phyloP scores from a whole-genome alignment of 1,140 invertebrate genomes.

The Triops cancriformis region DNA sequence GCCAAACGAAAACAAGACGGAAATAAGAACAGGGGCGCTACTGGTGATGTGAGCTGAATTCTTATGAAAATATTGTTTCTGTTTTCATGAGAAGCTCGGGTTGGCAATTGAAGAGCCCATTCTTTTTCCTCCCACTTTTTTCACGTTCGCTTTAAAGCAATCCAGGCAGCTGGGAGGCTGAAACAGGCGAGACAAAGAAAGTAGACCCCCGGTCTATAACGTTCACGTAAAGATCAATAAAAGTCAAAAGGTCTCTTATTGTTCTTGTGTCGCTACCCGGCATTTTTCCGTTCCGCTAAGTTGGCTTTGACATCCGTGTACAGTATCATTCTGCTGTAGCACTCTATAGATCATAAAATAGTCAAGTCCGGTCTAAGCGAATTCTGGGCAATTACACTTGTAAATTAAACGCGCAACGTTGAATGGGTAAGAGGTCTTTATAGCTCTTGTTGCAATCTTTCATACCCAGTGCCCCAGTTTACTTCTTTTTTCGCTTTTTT shows the following conservation, averaged over 20 bases:
- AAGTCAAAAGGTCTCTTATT: not conserved
- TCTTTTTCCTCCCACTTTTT: not conserved
- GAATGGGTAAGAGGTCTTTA: too few relatives aligned
- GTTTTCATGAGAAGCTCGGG: not conserved
- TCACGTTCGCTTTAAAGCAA: not conserved
- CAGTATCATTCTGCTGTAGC: too few relatives aligned
- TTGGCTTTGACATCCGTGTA: not conserved
- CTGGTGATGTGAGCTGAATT: not conserved
- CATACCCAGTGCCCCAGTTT: too few relatives aligned
- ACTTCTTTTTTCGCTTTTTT: not conserved
- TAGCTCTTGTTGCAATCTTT: too few relatives aligned
- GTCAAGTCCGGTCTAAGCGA: not conserved
- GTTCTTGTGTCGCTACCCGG: slow-evolving; percentile 7
- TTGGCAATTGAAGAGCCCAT: not conserved
- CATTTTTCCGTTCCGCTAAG: not conserved
- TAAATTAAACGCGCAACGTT: too few relatives aligned
- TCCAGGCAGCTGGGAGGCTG: not conserved
- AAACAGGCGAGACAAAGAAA: not conserved
- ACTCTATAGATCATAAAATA: not conserved
- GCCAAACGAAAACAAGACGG: not conserved
- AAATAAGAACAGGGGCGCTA: not conserved
- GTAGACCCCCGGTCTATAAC: not conserved
- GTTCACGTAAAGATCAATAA: slow-evolving; percentile 1
- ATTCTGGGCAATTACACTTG: too few relatives aligned
- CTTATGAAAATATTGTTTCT: slow-evolving; percentile 1